Evolutionary conservation across 2,888 invertebrate species (phyloP), one percentile per base, ranked within the genome.

Genomic region (Caenorhabditis plicata): DNA sequence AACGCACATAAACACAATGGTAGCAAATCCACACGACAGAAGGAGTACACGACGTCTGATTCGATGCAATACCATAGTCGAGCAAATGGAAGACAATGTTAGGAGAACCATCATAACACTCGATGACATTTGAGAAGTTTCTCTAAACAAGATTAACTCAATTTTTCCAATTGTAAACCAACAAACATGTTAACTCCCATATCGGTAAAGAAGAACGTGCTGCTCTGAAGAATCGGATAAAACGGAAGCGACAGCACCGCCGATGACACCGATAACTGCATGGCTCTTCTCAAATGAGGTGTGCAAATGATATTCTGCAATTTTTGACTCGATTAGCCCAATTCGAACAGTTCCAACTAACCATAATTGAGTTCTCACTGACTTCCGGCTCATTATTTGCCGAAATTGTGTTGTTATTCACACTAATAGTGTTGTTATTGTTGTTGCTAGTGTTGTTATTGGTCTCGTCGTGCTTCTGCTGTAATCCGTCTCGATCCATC

Each of bases 141-240:
- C 40, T 4, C 75, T 75, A 32, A 9, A 20, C 11, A 41, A 17
- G 7, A 13, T 23, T 33, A 20, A 31, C 15, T 41, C 13, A 48
- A 17, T 23, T 20, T 22, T 27, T 41, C 27, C 19, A 17, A 8
- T 33, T 11, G 23, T 15, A 4, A 26, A 38, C 13, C n/a, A 15
- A 42, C 62, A 55, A 38, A 72, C 73, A 52, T 55, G 17, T 48
- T 50, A 13, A 73, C 48, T 8, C 64, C 61, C 48, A 74, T 49
- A 13, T 57, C 47, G 8, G 56, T 56, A 48, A 75, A 71, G 61
- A 77, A 71, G 45, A 68, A 60, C 20, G 77, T 76, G 29, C 73
- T 72, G 43, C 55, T 64, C 42, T 77, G 75, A 11, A 76, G 68
- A 29, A 77, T 66, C 3, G 77, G 77, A 50, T 78, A 77, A 64